These are phyloP conservation scores for Lithophane semibrunnea DNA, from an alignment of 2,888 invertebrate species.

Conservation along the genomic window DNA sequence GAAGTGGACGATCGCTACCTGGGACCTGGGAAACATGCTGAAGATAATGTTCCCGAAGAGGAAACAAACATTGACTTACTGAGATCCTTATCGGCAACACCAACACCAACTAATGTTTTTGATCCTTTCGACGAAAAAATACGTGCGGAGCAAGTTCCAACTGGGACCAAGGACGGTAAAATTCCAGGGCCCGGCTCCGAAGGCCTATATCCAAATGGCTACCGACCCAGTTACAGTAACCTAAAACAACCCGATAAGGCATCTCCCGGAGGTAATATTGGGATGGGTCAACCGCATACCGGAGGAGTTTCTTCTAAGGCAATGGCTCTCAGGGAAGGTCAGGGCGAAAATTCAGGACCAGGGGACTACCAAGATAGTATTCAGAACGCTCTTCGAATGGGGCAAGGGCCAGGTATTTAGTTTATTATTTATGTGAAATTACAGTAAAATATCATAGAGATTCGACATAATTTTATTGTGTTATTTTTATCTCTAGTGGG, in stretches of 20 bases:
- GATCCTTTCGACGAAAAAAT: neutral
- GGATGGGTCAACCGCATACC: neutral
- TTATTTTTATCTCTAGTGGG: no score
- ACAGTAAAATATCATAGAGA: no score
- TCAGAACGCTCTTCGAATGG: neutral
- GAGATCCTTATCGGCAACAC: neutral
- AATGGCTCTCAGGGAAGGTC: neutral
- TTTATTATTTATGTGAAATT: neutral
- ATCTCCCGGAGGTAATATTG: neutral
- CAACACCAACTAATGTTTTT: neutral
- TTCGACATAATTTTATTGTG: no score
- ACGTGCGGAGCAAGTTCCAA: neutral
- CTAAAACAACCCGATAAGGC: neutral
- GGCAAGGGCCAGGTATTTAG: conserved; percentile 6
- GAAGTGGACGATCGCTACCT: neutral
- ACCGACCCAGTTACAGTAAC: neutral
- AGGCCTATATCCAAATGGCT: conserved; percentile 40
- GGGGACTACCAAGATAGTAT: neutral
- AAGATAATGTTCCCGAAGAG: neutral
- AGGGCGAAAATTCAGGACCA: neutral
- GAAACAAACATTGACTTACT: neutral
- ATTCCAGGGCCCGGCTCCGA: conserved; percentile 44
- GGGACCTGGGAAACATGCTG: neutral
- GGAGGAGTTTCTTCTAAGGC: neutral
- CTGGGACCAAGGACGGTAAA: neutral